Evolutionary conservation across 2,797 vertebrate species (phyloP).

Genomic region (Paedocypris micromegethes): DNA sequence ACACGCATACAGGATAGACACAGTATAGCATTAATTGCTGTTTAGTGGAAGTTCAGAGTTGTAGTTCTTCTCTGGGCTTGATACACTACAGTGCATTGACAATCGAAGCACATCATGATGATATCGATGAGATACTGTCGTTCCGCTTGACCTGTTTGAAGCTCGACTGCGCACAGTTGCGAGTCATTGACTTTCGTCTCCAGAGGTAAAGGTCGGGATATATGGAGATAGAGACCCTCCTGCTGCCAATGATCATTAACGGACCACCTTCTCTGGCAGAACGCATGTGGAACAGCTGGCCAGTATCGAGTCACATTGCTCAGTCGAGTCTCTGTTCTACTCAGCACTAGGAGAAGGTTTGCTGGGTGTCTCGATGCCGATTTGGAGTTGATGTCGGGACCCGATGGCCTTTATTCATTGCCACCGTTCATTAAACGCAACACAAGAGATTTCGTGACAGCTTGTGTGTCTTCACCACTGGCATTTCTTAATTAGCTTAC

Average conservation of each 20-base stretch:
- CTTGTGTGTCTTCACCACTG: background rate
- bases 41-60: background rate
- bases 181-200: constrained; percentile 72
- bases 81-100: constrained; percentile 6
- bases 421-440: constrained; percentile 16
- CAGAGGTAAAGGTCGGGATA: constrained; percentile 71
- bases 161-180: constrained; percentile 63
- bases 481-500: constrained; percentile 4
- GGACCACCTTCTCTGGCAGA: constrained; percentile 61
- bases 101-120: constrained; percentile 5
- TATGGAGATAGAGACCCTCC: constrained; percentile 59
- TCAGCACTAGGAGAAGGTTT: background rate
- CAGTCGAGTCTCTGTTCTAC: background rate
- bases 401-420: constrained; percentile 9
- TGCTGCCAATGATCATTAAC: constrained; percentile 69
- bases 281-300: constrained; percentile 40
- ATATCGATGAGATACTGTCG: constrained; percentile 28
- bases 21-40: background rate
- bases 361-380: background rate
- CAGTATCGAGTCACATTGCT: constrained; percentile 19
- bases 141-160: constrained; percentile 37
- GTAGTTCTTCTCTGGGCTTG: background rate
- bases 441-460: background rate
- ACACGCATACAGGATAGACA: too few relatives aligned
- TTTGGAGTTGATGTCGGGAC: background rate